Base-by-base conservation (phyloP, 2,113 vertebrate genomes). In the Galemys pyrenaicus region DNA sequence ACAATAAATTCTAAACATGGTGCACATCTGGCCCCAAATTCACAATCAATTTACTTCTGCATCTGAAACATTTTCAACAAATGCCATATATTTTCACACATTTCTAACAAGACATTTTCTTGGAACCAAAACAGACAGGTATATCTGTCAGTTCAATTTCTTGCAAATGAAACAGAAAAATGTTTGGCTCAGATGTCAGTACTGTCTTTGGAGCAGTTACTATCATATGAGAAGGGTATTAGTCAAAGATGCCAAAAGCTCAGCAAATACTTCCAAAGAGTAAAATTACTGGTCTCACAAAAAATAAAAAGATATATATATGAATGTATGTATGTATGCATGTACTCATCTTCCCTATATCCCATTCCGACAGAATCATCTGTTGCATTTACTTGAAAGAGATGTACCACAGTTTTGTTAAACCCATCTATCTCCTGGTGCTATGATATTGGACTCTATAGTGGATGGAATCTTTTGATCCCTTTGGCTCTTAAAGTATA, bases 11-110 rank as follows among this genome's bases (percentile, higher is more conserved):
- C 97, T 98, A 98, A 98, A 96, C 97, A 97, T 94, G 96, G 97
- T 96, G 96, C 98, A 98, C 98, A 98, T 98, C 97, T 98, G 98
- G 97, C 97, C 97, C 97, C 97, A 97, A 98, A 97, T 95, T 97
- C 97, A 98, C 97, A 97, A 98, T 97, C 97, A 97, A 94, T 98
- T 97, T 98, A 98, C 97, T 98, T 96, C 97, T 97, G 94, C 94
- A 97, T 98, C 98, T 98, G 97, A 98, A 98, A 97, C 96, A 98
- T 97, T 98, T 98, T 98, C 97, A 97, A 97, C 83, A 62, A 98
- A 97, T 98, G 98, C 97, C 98, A 98, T 97, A 97, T 98, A 98
- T 98, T 98, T 98, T 98, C 97, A 98, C 98, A 98, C 97, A 44
- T 98, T 98, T 97, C 98, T 97, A 98, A 97, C 94, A 97, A 97